A percentile compares a stretch with the other conserved stretches of the same genome.
phyloP scores from a whole-genome alignment of 2,113 vertebrate genomes.

The Orycteropus afer region DNA sequence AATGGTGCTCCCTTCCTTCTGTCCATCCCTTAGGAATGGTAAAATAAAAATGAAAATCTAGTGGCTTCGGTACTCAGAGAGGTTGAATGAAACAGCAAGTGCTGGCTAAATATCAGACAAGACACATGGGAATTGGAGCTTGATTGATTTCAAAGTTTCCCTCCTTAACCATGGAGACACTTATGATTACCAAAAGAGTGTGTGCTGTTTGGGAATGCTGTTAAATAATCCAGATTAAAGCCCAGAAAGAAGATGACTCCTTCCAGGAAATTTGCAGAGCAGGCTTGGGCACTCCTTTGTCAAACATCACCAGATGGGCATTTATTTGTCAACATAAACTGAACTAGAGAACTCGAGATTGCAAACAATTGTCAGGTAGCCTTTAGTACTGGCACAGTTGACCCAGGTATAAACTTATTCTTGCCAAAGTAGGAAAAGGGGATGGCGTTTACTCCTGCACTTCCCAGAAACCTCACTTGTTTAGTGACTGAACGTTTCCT shows the following conservation, averaged over 20 bases:
- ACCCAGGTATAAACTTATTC: not conserved
- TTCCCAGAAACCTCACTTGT: not conserved
- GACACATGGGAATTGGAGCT: conserved; percentile 32
- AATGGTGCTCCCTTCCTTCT: conserved; percentile 76
- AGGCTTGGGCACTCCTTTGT: conserved; percentile 5
- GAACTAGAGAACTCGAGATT: not conserved
- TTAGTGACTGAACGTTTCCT: conserved; percentile 1
- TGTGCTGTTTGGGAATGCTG: not conserved
- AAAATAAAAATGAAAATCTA: not conserved
- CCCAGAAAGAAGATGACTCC: not conserved
- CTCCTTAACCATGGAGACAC: not conserved
- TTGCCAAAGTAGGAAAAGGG: not conserved
- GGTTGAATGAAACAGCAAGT: conserved; percentile 52
- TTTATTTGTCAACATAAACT: not conserved
- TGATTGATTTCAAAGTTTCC: conserved; percentile 31
- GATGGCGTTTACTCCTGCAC: not conserved
- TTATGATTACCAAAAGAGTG: not conserved
- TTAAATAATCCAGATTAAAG: not conserved
- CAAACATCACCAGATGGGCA: conserved; percentile 29
- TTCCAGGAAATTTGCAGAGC: conserved; percentile 60
- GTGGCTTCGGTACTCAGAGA: conserved; percentile 49
- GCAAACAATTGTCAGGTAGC: conserved; percentile 15
- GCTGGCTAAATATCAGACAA: conserved; percentile 68
- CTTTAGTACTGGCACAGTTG: not conserved
- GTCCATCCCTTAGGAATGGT: conserved; percentile 62